A percentile compares a stretch with the other conserved stretches of the same genome.
phyloP scores from a whole-genome alignment of 2,113 vertebrate species.

The Platichthys stellatus region DNA sequence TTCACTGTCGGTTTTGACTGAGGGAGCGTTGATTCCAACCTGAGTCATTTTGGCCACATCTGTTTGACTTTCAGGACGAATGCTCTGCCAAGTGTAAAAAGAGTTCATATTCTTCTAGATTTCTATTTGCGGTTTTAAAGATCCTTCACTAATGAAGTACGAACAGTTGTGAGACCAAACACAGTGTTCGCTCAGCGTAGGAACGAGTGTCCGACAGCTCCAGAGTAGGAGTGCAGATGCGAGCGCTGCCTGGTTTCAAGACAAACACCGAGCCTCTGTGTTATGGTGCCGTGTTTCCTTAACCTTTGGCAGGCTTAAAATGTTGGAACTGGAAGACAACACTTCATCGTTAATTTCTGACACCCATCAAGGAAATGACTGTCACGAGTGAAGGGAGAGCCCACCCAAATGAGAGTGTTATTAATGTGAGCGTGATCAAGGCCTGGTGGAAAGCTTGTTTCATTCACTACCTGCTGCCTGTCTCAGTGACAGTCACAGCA shows the following conservation, averaged over 20 bases:
- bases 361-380: constrained; percentile 61
- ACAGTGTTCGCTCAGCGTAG: not conserved
- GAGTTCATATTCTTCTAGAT: not conserved
- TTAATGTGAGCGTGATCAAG: constrained; percentile 47
- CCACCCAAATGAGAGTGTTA: constrained; percentile 60
- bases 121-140: not conserved
- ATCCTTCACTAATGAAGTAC: not conserved
- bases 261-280: constrained; percentile 64
- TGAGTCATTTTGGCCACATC: not conserved
- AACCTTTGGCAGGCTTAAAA: constrained; percentile 66
- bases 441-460: constrained; percentile 26
- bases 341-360: constrained; percentile 58
- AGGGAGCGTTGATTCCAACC: not conserved
- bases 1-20: not conserved
- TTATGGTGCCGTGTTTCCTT: constrained; percentile 63
- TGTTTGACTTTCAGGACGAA: not conserved
- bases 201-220: constrained; percentile 26
- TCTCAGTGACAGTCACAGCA: not conserved
- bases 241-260: constrained; percentile 41
- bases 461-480: constrained; percentile 30
- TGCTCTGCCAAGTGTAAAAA: not conserved
- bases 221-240: constrained; percentile 19
- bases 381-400: constrained; percentile 57
- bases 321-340: constrained; percentile 55
- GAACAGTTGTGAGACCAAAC: constrained; percentile 40